Evolutionary conservation across 2,113 vertebrate species (phyloP).

Genomic region (Muntiacus reevesi): DNA sequence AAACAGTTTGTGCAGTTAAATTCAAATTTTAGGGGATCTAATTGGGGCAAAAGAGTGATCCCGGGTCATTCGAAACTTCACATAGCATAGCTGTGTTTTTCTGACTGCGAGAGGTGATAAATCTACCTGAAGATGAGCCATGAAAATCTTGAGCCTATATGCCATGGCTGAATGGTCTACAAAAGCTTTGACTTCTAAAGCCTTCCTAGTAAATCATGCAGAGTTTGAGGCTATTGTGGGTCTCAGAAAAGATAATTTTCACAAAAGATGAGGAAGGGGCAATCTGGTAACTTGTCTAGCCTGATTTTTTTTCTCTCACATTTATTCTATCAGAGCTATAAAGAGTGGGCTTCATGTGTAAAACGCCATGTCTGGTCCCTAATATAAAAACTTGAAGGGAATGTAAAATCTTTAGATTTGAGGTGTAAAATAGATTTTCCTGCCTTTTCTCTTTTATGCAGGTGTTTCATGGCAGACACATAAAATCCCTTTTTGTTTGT

Average conservation of each 20-base stretch:
- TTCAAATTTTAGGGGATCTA: not conserved
- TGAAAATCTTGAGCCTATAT: not conserved
- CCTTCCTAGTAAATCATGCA: constrained; percentile 50
- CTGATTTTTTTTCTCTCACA: not conserved
- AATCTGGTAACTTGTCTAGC: not conserved
- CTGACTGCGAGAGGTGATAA: not conserved
- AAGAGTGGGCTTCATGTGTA: not conserved
- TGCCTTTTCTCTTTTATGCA: constrained; percentile 54
- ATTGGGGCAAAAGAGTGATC: not conserved
- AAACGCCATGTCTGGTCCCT: constrained; percentile 22
- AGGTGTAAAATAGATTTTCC: constrained; percentile 64
- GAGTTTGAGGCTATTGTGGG: not conserved
- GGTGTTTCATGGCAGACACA: constrained; percentile 52
- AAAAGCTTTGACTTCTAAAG: not conserved
- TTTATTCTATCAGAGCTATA: constrained; percentile 50
- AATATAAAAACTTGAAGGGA: constrained; percentile 62
- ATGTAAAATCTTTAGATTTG: constrained; percentile 64
- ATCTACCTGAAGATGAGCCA: not conserved
- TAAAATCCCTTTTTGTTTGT: constrained; percentile 62
- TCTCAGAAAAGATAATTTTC: constrained; percentile 42
- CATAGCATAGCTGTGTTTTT: not conserved
- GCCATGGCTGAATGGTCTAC: constrained; percentile 24
- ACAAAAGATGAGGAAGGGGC: constrained; percentile 29
- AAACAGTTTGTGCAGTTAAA: not conserved
- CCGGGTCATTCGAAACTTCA: not conserved